phyloP scores from a whole-genome alignment of 2,888 invertebrate species.

The Psococerastis gibbosa region DNA sequence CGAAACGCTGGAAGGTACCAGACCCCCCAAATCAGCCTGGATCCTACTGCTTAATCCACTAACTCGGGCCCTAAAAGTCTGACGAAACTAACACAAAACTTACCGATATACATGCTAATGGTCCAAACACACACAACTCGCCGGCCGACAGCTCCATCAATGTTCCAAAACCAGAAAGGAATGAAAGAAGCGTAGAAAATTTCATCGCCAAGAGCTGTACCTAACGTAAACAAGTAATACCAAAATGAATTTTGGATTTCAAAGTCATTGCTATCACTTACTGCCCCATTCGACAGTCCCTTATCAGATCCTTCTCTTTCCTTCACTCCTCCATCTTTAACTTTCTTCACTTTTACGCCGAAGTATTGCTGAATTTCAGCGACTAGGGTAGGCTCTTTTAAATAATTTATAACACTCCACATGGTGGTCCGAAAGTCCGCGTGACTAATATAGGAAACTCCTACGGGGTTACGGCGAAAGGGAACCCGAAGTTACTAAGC shows the following conservation, averaged over 20 bases:
- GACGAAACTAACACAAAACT: no score
- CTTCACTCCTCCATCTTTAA: constrained; percentile 21
- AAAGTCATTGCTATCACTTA: constrained; percentile 26
- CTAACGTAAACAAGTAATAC: constrained; percentile 69
- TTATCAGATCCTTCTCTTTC: constrained; percentile 26
- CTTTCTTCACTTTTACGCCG: constrained; percentile 34
- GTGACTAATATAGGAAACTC: no score
- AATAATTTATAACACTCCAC: constrained; percentile 33
- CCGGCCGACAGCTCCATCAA: constrained; percentile 71
- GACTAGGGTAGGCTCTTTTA: constrained; percentile 58
- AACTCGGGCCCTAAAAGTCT: no score
- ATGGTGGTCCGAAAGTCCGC: no score
- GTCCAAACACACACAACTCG: constrained; percentile 69
- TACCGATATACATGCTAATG: constrained; percentile 67
- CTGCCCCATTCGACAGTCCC: constrained; percentile 24
- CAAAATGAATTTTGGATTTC: constrained; percentile 52
- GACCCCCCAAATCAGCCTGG: no score
- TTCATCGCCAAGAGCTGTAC: constrained; percentile 78
- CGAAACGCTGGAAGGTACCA: no score
- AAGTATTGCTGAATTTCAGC: constrained; percentile 61
- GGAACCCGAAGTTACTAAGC: no score
- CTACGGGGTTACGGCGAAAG: no score
- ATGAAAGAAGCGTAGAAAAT: constrained; percentile 80
- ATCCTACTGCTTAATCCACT: no score
- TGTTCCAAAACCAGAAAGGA: constrained; percentile 88